These are phyloP conservation scores for Eupeodes luniger DNA, from an alignment of 2,888 invertebrate species.

Conservation along the genomic window DNA sequence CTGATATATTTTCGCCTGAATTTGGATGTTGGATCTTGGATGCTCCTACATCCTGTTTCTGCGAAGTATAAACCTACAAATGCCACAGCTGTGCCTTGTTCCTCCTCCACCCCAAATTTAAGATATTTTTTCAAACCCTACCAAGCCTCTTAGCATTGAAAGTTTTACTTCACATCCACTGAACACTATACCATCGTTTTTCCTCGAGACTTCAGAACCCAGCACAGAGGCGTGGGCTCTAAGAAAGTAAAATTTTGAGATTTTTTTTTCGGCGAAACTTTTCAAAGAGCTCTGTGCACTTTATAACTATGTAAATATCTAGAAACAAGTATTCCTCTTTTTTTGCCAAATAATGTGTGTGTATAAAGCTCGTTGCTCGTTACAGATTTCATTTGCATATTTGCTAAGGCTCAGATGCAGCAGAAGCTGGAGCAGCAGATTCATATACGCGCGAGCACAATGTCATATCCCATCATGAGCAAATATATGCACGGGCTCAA, in stretches of 20 bases:
- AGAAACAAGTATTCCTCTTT: background rate
- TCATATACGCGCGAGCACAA: conserved; percentile 37
- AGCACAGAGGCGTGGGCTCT: background rate
- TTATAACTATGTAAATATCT: background rate
- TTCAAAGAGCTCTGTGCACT: conserved; percentile 43
- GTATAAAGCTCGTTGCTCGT: conserved; percentile 64
- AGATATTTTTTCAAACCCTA: background rate
- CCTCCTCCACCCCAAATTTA: conserved; percentile 27
- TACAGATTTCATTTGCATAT: conserved; percentile 75
- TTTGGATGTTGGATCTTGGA: conserved; percentile 15
- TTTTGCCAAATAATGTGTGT: conserved; percentile 14
- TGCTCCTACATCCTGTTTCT: conserved; percentile 18
- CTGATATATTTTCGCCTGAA: conserved; percentile 40
- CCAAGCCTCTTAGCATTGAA: conserved; percentile 34
- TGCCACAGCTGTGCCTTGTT: conserved; percentile 24
- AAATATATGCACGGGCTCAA: conserved; percentile 57
- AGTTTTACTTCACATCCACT: conserved; percentile 50
- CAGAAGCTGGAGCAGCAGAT: background rate
- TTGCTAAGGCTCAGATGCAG: conserved; percentile 68
- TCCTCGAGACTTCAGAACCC: background rate
- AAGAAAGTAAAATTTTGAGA: conserved; percentile 69
- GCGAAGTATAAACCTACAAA: background rate
- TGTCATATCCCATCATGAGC: conserved; percentile 63
- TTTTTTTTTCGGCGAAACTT: conserved; percentile 57
- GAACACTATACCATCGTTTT: background rate